Percentiles rank a stretch among this genome's conserved stretches.
Evolutionary conservation across 2,113 vertebrate species (phyloP).

Genomic region (Otolemur garnettii): DNA sequence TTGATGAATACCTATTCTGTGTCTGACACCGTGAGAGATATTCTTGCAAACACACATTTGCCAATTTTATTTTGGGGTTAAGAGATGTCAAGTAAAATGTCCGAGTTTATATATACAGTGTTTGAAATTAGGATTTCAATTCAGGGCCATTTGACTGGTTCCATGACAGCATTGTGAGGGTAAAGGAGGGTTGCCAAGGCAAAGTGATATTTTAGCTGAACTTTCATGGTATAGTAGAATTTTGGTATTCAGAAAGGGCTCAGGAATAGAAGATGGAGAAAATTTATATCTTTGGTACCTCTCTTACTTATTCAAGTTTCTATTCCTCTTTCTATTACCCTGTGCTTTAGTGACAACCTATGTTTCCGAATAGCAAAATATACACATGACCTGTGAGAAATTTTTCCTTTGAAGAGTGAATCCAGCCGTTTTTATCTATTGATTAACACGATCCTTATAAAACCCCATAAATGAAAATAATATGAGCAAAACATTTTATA

Average conservation of each 20-base stretch:
- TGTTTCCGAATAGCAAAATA: background rate
- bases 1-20: background rate
- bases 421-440: background rate
- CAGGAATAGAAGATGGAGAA: background rate
- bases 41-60: background rate
- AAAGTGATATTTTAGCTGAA: background rate
- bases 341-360: background rate
- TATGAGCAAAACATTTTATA: background rate
- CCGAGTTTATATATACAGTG: background rate
- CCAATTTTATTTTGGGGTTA: slow-evolving; percentile 9
- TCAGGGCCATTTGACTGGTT: background rate
- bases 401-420: background rate
- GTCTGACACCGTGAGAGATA: background rate
- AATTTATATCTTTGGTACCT: background rate
- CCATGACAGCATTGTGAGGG: background rate
- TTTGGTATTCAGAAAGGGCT: background rate
- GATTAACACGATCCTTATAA: background rate
- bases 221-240: background rate
- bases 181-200: background rate
- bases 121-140: slow-evolving; percentile 25
- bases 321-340: background rate
- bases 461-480: slow-evolving; percentile 17
- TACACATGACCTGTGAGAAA: background rate
- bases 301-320: background rate
- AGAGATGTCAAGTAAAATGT: background rate